Evolutionary conservation across 2,888 invertebrate species (phyloP).

Genomic region (Eupeodes luniger): DNA sequence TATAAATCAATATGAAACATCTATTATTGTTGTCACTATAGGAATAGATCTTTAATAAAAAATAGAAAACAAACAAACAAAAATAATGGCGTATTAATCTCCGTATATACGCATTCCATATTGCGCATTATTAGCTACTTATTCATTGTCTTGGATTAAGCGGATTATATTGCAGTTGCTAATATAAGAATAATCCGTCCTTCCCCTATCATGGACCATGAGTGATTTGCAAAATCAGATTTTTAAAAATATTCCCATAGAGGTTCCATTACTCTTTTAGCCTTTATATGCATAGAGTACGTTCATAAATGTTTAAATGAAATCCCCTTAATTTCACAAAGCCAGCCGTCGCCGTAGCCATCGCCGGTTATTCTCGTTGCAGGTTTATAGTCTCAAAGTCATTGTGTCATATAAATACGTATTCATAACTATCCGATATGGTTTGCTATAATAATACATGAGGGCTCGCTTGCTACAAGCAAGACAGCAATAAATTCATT

Average conservation of each 20-base stretch:
- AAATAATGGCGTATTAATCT: not conserved
- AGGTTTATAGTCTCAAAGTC: not conserved
- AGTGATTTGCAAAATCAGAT: slow-evolving; percentile 41
- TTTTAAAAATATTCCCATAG: slow-evolving; percentile 29
- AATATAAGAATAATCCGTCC: slow-evolving; percentile 3
- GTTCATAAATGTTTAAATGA: not conserved
- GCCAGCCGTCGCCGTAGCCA: slow-evolving; percentile 33
- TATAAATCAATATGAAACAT: too few relatives aligned
- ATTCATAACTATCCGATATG: slow-evolving; percentile 64
- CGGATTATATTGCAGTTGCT: slow-evolving; percentile 63
- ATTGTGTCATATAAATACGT: slow-evolving; percentile 62
- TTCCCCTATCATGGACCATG: slow-evolving; percentile 2
- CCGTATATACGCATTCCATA: not conserved
- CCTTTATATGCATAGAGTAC: slow-evolving; percentile 14
- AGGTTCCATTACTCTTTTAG: slow-evolving; percentile 25
- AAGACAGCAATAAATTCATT: slow-evolving; percentile 69
- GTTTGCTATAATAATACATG: not conserved
- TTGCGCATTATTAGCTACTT: not conserved
- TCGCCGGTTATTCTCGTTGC: not conserved
- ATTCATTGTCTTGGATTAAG: slow-evolving; percentile 49
- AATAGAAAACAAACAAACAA: too few relatives aligned
- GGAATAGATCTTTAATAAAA: too few relatives aligned
- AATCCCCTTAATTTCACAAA: slow-evolving; percentile 41
- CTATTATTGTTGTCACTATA: too few relatives aligned
- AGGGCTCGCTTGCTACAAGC: slow-evolving; percentile 27